A percentile compares a stretch with the other conserved stretches of the same genome.
phyloP scores from a whole-genome alignment of 1,140 invertebrate genomes.

The Dermatophagoides farinae region DNA sequence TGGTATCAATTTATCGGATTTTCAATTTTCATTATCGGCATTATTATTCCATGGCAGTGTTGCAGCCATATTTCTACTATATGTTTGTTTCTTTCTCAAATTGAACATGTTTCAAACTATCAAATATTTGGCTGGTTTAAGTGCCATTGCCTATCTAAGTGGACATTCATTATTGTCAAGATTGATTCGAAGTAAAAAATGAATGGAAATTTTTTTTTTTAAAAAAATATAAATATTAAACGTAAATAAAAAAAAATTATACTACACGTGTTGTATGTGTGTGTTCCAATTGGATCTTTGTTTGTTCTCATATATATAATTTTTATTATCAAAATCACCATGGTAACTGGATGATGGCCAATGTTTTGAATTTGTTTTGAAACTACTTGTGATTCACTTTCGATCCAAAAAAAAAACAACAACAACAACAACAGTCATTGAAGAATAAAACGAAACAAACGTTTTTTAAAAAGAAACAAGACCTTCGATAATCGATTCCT shows the following conservation, averaged over 20 bases:
- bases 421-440: too few relatives aligned
- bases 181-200: neutral
- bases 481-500: too few relatives aligned
- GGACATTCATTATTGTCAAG: slow-evolving; percentile 67
- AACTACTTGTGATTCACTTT: too few relatives aligned
- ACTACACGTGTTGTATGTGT: neutral
- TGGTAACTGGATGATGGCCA: too few relatives aligned
- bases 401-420: too few relatives aligned
- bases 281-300: neutral
- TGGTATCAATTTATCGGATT: slow-evolving; percentile 67
- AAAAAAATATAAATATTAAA: neutral
- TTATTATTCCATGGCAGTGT: slow-evolving; percentile 70
- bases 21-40: slow-evolving; percentile 52
- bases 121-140: slow-evolving; percentile 61
- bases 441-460: too few relatives aligned
- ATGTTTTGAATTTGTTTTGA: too few relatives aligned
- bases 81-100: slow-evolving; percentile 70
- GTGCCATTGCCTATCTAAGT: slow-evolving; percentile 63
- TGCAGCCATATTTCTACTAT: slow-evolving; percentile 59
- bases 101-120: slow-evolving; percentile 92
- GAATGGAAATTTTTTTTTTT: neutral
- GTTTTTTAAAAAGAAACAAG: too few relatives aligned
- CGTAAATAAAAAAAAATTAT: neutral
- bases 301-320: too few relatives aligned
- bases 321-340: too few relatives aligned